Conservation (phyloP, 2,888 invertebrate species). For the Campoplex nolae region DNA sequence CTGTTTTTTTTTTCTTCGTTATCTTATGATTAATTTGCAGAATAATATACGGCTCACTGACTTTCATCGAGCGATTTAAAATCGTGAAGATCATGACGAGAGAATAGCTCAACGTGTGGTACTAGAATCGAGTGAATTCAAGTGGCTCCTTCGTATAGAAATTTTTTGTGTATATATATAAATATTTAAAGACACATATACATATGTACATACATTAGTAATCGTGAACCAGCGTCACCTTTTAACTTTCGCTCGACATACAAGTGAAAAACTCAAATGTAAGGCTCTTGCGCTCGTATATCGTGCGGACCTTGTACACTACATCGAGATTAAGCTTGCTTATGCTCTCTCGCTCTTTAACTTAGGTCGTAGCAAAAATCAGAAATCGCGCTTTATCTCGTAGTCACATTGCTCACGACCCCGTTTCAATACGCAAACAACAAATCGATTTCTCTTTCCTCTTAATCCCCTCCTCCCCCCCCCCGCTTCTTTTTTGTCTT, state of each 20-base stretch:
- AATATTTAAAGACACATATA: slow-evolving; percentile 14
- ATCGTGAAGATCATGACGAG: slow-evolving; percentile 66
- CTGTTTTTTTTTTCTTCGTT: not conserved
- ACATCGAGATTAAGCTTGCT: slow-evolving; percentile 38
- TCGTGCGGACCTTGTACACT: slow-evolving; percentile 43
- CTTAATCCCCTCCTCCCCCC: not conserved
- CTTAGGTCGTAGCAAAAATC: slow-evolving; percentile 22
- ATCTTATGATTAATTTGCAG: slow-evolving; percentile 28
- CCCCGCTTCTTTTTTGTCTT: not conserved
- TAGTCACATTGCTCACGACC: slow-evolving; percentile 26
- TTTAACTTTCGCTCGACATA: slow-evolving; percentile 64
- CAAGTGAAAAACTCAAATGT: slow-evolving; percentile 9
- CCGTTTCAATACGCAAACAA: slow-evolving; percentile 46
- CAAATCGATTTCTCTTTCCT: slow-evolving; percentile 64
- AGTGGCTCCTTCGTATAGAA: slow-evolving; percentile 19
- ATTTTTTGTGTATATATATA: not conserved
- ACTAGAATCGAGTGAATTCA: slow-evolving; percentile 53
- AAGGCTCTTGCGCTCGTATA: slow-evolving; percentile 30
- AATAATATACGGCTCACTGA: not conserved
- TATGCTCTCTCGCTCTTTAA: slow-evolving; percentile 40
- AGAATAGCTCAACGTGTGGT: slow-evolving; percentile 19
- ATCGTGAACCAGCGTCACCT: slow-evolving; percentile 59
- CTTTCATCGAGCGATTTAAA: slow-evolving; percentile 34
- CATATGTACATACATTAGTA: slow-evolving; percentile 30
- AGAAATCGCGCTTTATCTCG: slow-evolving; percentile 47